These are phyloP conservation scores for Sebastolobus altivelis DNA, from an alignment of 2,797 vertebrate species.

Conservation along the genomic window DNA sequence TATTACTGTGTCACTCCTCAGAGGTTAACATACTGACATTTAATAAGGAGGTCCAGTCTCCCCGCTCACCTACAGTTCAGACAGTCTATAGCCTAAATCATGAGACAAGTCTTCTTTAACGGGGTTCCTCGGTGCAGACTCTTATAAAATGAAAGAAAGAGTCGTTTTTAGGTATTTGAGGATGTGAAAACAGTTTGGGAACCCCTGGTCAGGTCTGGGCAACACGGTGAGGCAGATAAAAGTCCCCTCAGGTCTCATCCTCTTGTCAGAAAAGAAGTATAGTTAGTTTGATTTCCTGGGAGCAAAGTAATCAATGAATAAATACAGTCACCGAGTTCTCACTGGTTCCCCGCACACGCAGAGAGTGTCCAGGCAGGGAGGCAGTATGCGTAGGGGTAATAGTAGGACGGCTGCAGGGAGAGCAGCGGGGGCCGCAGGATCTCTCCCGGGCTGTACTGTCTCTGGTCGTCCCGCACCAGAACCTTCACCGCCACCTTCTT, in stretches of 20 bases:
- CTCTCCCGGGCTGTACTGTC: constrained; percentile 96
- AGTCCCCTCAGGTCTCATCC: constrained; percentile 56
- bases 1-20: constrained; percentile 43
- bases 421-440: constrained; percentile 92
- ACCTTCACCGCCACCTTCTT: constrained; percentile 99
- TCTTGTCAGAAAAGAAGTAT: constrained; percentile 58
- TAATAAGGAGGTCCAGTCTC: constrained; percentile 43
- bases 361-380: constrained; percentile 96
- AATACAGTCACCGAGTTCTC: constrained; percentile 78
- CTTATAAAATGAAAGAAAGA: neutral
- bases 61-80: constrained; percentile 31
- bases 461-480: constrained; percentile 97
- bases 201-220: constrained; percentile 39
- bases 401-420: constrained; percentile 91
- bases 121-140: constrained; percentile 2
- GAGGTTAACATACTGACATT: constrained; percentile 50
- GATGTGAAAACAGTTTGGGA: constrained; percentile 15
- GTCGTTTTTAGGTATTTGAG: constrained; percentile 29
- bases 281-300: constrained; percentile 60
- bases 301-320: constrained; percentile 71
- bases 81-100: constrained; percentile 21
- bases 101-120: constrained; percentile 8
- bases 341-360: constrained; percentile 89
- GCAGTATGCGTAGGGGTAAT: constrained; percentile 97
- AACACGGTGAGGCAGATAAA: constrained; percentile 56